Evolutionary conservation across 2,888 invertebrate species (phyloP).

Genomic region (Helicoverpa assulta): DNA sequence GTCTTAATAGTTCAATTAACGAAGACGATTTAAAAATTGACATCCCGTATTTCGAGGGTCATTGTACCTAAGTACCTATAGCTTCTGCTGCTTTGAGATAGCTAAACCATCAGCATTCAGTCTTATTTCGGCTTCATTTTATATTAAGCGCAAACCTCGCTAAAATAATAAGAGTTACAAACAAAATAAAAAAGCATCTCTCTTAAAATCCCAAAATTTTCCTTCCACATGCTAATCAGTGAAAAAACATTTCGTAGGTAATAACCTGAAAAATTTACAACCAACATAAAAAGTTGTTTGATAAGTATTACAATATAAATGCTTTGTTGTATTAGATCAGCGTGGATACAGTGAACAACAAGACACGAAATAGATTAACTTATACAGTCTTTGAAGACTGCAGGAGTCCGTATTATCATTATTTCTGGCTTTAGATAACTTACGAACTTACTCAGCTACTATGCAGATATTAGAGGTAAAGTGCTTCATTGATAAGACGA

Average conservation of each 20-base stretch:
- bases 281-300: constrained; percentile 15
- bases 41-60: too few species aligned
- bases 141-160: too few species aligned
- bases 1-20: too few species aligned
- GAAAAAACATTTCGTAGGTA: constrained; percentile 5
- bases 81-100: too few species aligned
- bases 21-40: too few species aligned
- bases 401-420: constrained; percentile 45
- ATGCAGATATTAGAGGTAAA: background rate
- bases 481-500: constrained; percentile 19
- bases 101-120: too few species aligned
- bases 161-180: too few species aligned
- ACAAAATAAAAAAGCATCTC: too few species aligned
- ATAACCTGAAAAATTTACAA: constrained; percentile 26
- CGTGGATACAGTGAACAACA: constrained; percentile 9
- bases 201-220: constrained; percentile 25
- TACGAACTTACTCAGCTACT: background rate
- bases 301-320: constrained; percentile 15
- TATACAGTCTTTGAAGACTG: constrained; percentile 5
- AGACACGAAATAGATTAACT: background rate
- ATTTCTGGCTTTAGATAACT: constrained; percentile 29
- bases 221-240: constrained; percentile 17
- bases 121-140: too few species aligned
- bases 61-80: too few species aligned
- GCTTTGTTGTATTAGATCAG: background rate